Conservation (phyloP, 1,140 invertebrate genomes). For the Meloidogyne floridensis region DNA sequence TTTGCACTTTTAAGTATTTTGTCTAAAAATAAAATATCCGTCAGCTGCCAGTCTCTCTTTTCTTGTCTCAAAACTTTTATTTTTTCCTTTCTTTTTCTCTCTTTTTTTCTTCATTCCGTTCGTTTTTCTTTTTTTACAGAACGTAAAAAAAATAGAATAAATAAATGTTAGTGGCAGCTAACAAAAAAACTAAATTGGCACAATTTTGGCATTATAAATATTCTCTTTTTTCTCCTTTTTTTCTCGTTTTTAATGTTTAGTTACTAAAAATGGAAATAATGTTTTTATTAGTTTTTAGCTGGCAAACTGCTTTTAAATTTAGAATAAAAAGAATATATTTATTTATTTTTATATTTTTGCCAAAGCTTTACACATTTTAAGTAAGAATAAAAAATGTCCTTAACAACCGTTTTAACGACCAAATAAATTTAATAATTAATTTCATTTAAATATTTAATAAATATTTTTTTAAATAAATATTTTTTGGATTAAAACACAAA, state of each 20-base stretch:
- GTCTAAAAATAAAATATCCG: neutral
- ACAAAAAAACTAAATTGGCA: neutral
- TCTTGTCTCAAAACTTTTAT: neutral
- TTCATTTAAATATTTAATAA: neutral
- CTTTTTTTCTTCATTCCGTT: neutral
- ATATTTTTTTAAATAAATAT: neutral
- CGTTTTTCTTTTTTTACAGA: neutral
- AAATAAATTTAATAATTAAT: neutral
- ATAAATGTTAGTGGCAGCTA: neutral
- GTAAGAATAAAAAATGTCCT: constrained; percentile 5
- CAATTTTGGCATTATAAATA: neutral
- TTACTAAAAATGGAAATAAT: constrained; percentile 7
- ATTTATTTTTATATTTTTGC: neutral
- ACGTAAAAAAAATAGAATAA: neutral
- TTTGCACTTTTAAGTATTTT: constrained; percentile 1
- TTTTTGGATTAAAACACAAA: neutral
- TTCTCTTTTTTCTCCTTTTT: neutral
- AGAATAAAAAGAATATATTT: neutral
- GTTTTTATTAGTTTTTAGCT: neutral
- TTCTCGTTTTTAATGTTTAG: neutral
- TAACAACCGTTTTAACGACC: neutral
- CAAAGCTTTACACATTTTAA: neutral
- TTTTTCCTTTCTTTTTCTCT: neutral
- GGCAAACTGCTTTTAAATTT: neutral
- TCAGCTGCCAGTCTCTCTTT: neutral